Percentiles rank a stretch among this genome's conserved stretches.
phyloP scores from a whole-genome alignment of 2,888 invertebrate species.

The Aphrophora alni region DNA sequence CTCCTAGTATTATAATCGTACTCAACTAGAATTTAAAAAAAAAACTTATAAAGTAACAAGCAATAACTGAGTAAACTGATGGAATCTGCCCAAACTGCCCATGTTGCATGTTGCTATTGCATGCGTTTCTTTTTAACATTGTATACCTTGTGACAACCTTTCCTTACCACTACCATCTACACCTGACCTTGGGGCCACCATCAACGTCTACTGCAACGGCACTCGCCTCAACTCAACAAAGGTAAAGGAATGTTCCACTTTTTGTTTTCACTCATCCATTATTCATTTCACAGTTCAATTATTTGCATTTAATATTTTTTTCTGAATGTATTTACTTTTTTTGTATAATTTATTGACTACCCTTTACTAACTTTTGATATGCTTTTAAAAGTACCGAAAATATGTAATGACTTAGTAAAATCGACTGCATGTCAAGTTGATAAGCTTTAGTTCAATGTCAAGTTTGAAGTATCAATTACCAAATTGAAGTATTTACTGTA shows the following conservation, averaged over 20 bases:
- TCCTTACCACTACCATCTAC: background rate
- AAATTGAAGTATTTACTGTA: no score
- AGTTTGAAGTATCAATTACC: no score
- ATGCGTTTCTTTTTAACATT: conserved; percentile 8
- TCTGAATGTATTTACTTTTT: no score
- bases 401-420: no score
- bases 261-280: background rate
- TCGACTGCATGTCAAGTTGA: no score
- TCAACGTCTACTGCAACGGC: background rate
- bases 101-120: background rate
- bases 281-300: background rate
- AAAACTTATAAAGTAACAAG: no score
- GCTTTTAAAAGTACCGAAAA: background rate
- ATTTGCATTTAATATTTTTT: no score
- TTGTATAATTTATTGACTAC: background rate
- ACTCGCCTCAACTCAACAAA: background rate
- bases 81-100: conserved; percentile 7
- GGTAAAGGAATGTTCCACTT: background rate
- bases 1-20: no score
- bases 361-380: background rate
- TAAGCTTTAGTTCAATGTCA: no score
- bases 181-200: background rate
- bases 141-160: background rate
- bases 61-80: no score
- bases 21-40: no score